Evolutionary conservation across 1,140 invertebrate species (phyloP), one percentile per base, ranked within the genome.

Genomic region (Agraylea sexmaculata): DNA sequence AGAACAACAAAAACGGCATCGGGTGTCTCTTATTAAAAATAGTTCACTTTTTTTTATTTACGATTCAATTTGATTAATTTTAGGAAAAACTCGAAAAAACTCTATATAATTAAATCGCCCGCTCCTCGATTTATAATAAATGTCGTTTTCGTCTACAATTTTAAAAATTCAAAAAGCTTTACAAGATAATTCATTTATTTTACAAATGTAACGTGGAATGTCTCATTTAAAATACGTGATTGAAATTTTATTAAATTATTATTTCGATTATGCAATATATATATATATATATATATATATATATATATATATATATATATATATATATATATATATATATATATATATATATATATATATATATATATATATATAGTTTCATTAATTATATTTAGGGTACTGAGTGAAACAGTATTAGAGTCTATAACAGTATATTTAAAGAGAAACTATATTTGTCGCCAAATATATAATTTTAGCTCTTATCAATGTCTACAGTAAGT

Each of bases 161-260:
- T 33, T 22, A 22, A 17, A 41, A 34, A 29, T 30, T 31, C 8
- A 39, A 39, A 39, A 28, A 15, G 16, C 16, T 33, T 40, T 37
- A 43, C 42, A 43, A 32, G 34, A 35, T 43, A 38, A 32, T 31
- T 43, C 43, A 45, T 40, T 49, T 49, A 49, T 43, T 43, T 30
- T 49, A 44, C 43, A 40, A 49, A 43, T 43, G 47, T 49, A 43
- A 49, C 47, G 45, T 49, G 45, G 22, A 33, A 37, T 37, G 32
- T 45, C 39, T 43, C 37, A 45, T 46, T 46, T 40, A 49, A 49
- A 49, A 49, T 49, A 49, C 43, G 10, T 36, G 4, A 5, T 35
- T 42, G 38, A 42, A 43, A 40, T 40, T 15, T 46, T 18, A 28
- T 35, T 35, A 46, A 40, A 47, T 39, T 43, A 25, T 25, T n/a